phyloP scores from a whole-genome alignment of 2,888 invertebrate species.

The Luperina nickerlii region DNA sequence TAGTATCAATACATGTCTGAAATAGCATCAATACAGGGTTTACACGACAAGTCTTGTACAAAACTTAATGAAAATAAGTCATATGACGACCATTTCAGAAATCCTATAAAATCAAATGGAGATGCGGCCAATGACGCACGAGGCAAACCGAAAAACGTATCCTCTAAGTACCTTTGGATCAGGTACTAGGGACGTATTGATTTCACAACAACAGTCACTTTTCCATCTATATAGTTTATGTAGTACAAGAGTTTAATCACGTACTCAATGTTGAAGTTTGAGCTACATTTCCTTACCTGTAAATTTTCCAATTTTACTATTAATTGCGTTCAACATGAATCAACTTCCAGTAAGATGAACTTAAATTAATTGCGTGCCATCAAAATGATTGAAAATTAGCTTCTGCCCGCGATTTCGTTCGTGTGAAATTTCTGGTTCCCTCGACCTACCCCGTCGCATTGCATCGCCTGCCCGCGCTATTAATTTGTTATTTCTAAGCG shows the following conservation, averaged over 20 bases:
- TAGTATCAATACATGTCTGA: background rate
- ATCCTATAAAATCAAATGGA: background rate
- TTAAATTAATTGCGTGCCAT: background rate
- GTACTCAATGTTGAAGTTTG: conserved; percentile 12
- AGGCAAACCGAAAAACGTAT: background rate
- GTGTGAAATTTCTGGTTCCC: too few species aligned
- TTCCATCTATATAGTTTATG: background rate
- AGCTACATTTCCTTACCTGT: background rate
- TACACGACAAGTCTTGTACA: background rate
- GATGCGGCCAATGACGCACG: conserved; percentile 1
- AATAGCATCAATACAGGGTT: background rate
- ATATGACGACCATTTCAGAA: background rate
- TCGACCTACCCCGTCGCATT: too few species aligned
- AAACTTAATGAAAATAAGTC: background rate
- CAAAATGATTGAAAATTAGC: background rate
- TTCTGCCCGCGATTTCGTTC: too few species aligned
- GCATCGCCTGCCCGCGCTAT: too few species aligned
- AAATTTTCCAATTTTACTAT: conserved; percentile 5
- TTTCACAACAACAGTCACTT: conserved; percentile 13
- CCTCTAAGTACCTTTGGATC: too few species aligned
- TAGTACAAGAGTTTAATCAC: conserved; percentile 45
- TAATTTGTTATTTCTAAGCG: too few species aligned
- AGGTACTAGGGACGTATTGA: conserved; percentile 8
- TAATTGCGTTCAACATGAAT: conserved; percentile 7
- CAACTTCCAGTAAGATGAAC: background rate